Evolutionary conservation across 2,888 invertebrate genomes (phyloP).

Genomic region (Lasioglossum zephyrum): DNA sequence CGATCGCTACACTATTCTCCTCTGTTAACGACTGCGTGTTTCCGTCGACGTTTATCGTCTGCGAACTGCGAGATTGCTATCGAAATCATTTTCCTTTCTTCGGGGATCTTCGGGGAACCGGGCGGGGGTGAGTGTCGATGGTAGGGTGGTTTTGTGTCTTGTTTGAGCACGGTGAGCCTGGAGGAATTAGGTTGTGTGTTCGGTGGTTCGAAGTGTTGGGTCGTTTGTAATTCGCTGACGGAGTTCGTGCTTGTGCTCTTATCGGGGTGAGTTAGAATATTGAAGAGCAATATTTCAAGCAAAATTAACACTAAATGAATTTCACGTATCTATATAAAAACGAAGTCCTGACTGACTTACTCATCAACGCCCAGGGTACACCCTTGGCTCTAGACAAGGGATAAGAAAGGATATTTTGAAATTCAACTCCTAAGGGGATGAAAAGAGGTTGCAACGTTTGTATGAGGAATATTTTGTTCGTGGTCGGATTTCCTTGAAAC

Average conservation of each 20-base stretch:
- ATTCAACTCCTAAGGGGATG: too few relatives aligned
- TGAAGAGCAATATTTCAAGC: too few relatives aligned
- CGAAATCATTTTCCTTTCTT: not conserved
- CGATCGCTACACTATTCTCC: not conserved
- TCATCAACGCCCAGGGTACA: too few relatives aligned
- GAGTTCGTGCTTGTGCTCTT: not conserved
- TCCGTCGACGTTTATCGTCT: conserved; percentile 2
- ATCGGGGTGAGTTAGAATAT: not conserved
- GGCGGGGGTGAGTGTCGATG: not conserved
- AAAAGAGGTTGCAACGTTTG: too few relatives aligned
- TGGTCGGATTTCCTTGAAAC: too few relatives aligned
- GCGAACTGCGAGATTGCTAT: conserved; percentile 9
- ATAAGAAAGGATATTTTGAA: too few relatives aligned
- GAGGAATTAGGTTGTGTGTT: not conserved
- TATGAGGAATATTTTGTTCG: too few relatives aligned
- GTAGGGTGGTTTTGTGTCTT: not conserved
- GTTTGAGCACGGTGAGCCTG: not conserved
- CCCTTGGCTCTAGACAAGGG: too few relatives aligned
- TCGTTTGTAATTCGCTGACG: not conserved
- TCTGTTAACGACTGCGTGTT: not conserved
- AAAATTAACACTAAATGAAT: too few relatives aligned
- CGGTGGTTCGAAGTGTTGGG: not conserved
- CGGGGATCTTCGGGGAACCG: not conserved
- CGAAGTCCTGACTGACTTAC: too few relatives aligned
- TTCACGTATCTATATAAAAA: too few relatives aligned